Conservation (phyloP, 1,140 invertebrate species). For the Hylyphantes graminicola region DNA sequence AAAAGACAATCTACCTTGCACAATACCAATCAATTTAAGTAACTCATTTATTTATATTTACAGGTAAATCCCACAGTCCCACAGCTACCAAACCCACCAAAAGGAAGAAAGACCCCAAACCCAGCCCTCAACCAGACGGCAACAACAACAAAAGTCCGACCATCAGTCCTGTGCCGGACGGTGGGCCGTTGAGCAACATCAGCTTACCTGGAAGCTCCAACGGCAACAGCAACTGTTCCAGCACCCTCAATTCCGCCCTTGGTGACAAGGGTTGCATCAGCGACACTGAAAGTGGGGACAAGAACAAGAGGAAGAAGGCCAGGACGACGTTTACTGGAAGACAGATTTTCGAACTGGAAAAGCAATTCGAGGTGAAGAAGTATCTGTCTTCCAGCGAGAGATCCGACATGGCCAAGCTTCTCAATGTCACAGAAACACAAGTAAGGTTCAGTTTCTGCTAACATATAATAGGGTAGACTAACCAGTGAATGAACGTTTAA, state of each 20-base stretch:
- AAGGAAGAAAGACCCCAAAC: slow-evolving; percentile 45
- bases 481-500: too few species aligned
- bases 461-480: too few species aligned
- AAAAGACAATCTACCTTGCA: neutral
- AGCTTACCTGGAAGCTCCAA: slow-evolving; percentile 38
- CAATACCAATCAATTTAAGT: neutral
- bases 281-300: slow-evolving; percentile 62
- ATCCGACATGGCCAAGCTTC: slow-evolving; percentile 90
- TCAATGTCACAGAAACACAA: slow-evolving; percentile 96
- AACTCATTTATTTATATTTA: slow-evolving; percentile 2
- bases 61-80: slow-evolving; percentile 33
- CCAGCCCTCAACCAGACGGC: slow-evolving; percentile 17
- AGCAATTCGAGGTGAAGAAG: slow-evolving; percentile 95
- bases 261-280: slow-evolving; percentile 32
- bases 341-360: slow-evolving; percentile 96
- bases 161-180: neutral
- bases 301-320: slow-evolving; percentile 84
- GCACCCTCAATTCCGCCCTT: slow-evolving; percentile 22
- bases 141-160: slow-evolving; percentile 48
- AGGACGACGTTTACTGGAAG: slow-evolving; percentile 93
- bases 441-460: slow-evolving; percentile 69
- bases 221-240: slow-evolving; percentile 51
- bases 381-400: slow-evolving; percentile 95
- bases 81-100: slow-evolving; percentile 19
- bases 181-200: slow-evolving; percentile 1